Evolutionary conservation across 2,113 vertebrate genomes (phyloP).

Genomic region (Pterocles burchelli): DNA sequence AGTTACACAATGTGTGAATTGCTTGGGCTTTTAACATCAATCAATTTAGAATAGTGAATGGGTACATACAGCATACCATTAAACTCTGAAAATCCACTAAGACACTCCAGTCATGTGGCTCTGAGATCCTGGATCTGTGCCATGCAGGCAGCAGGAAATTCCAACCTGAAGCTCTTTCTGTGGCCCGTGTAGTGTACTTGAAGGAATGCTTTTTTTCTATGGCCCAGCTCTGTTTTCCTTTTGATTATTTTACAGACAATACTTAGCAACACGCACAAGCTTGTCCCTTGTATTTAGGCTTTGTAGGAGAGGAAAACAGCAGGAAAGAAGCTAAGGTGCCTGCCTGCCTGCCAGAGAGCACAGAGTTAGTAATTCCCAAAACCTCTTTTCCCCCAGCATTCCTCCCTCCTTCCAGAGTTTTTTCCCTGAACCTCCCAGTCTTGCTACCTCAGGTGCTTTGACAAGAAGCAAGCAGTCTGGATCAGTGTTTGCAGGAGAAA

Average conservation of each 20-base stretch:
- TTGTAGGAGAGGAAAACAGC: not conserved
- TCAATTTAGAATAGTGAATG: not conserved
- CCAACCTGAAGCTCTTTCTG: not conserved
- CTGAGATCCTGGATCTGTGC: not conserved
- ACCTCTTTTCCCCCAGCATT: not conserved
- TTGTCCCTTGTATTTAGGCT: not conserved
- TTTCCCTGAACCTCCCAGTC: not conserved
- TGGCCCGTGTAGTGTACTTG: not conserved
- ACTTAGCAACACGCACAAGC: conserved; percentile 37
- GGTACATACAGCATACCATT: not conserved
- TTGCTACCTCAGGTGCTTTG: not conserved
- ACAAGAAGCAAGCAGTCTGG: not conserved
- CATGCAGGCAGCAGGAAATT: not conserved
- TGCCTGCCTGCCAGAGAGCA: not conserved
- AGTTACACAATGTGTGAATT: not conserved
- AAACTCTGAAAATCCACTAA: not conserved
- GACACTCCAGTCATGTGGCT: not conserved
- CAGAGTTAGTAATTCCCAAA: not conserved
- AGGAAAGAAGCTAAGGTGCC: not conserved
- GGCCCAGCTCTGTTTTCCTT: conserved; percentile 39
- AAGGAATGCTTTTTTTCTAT: not conserved
- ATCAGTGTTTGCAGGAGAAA: not conserved
- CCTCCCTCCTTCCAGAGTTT: not conserved
- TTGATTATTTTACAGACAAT: conserved; percentile 35
- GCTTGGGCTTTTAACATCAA: not conserved